Conservation (phyloP, 1,140 invertebrate genomes). For the Trichonephila clavipes region DNA sequence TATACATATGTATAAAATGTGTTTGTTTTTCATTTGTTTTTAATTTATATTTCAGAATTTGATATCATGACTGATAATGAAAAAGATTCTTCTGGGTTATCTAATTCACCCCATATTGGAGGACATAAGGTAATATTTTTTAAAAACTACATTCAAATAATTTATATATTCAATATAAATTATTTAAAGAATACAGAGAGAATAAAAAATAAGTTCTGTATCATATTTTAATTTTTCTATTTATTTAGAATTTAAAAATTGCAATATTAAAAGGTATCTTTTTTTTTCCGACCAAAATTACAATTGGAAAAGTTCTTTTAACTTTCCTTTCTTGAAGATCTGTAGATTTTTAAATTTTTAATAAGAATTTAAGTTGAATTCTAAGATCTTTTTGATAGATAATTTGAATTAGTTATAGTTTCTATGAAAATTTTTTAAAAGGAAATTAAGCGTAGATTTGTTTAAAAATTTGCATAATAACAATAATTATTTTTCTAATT, state of each 20-base stretch:
- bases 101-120: constrained; percentile 20
- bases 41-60: not conserved
- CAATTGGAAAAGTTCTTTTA: not conserved
- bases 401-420: no score
- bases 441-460: no score
- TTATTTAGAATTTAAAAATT: not conserved
- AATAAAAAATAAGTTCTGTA: not conserved
- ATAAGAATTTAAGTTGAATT: no score
- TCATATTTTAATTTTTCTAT: not conserved
- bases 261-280: not conserved
- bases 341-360: no score
- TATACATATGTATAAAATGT: no score
- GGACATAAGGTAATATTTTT: not conserved
- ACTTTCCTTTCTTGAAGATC: no score
- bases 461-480: no score
- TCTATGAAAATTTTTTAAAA: no score
- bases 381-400: no score
- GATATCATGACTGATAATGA: not conserved
- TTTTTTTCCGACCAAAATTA: not conserved
- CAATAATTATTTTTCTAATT: no score
- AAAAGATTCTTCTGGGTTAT: not conserved
- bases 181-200: no score
- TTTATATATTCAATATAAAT: not conserved
- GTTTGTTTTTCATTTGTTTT: not conserved
- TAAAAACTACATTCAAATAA: not conserved